Percentiles rank a stretch among this genome's conserved stretches.
phyloP scores from a whole-genome alignment of 2,888 invertebrate genomes.

The Drosophila nr. medialis region DNA sequence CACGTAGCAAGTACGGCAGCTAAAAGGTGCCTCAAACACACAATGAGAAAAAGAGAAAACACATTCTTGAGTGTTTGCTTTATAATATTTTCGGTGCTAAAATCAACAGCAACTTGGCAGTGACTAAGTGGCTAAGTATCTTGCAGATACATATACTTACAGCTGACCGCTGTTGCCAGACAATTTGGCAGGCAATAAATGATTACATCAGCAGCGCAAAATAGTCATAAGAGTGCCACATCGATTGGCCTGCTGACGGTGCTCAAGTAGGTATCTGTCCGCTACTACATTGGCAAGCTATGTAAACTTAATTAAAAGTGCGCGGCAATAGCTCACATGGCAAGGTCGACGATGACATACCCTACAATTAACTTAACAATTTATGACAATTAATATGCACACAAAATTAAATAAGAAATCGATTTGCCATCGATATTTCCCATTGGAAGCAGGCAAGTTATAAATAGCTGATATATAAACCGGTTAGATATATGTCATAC shows the following conservation, averaged over 20 bases:
- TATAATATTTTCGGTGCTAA: slow-evolving; percentile 16
- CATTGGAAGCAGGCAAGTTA: background rate
- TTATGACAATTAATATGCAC: background rate
- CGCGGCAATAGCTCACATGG: background rate
- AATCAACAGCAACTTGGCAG: slow-evolving; percentile 34
- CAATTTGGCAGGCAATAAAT: slow-evolving; percentile 41
- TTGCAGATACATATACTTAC: slow-evolving; percentile 22
- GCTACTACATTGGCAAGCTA: slow-evolving; percentile 1
- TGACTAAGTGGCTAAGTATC: slow-evolving; percentile 14
- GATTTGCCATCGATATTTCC: background rate
- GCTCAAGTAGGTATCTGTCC: background rate
- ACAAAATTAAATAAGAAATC: background rate
- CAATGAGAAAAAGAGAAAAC: background rate
- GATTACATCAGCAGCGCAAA: slow-evolving; percentile 75
- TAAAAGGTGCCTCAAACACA: background rate
- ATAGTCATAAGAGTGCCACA: slow-evolving; percentile 34
- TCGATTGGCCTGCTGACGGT: slow-evolving; percentile 41
- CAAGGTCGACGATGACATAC: background rate
- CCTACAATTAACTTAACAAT: background rate
- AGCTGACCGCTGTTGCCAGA: slow-evolving; percentile 23
- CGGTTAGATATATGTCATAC: background rate
- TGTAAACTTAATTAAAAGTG: slow-evolving; percentile 45
- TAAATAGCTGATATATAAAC: background rate
- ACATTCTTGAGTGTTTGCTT: slow-evolving; percentile 23
- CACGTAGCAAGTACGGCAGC: slow-evolving; percentile 36